These are phyloP conservation scores for Tenualosa thibaudeaui DNA, from an alignment of 2,797 vertebrate genomes.

Conservation along the genomic window DNA sequence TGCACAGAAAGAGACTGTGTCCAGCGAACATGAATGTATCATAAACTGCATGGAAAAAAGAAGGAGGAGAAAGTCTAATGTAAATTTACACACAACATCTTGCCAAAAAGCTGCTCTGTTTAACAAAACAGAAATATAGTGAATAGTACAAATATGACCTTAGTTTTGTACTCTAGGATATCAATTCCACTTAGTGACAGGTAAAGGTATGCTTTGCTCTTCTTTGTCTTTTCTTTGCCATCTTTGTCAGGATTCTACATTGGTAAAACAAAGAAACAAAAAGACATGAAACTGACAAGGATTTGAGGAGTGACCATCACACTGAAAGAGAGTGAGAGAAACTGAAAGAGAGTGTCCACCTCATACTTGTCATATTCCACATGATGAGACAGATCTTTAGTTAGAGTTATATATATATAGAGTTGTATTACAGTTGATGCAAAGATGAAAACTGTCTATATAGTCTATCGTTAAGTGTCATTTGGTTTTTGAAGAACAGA, in stretches of 20 bases:
- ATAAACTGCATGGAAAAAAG: conserved; percentile 63
- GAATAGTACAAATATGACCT: conserved; percentile 53
- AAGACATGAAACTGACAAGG: background rate
- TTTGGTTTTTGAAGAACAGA: too few species aligned
- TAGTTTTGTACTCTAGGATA: conserved; percentile 75
- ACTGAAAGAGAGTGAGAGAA: too few species aligned
- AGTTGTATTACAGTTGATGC: background rate
- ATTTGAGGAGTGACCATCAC: background rate
- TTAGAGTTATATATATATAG: too few species aligned
- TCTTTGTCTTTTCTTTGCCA: conserved; percentile 58
- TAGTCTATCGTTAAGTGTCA: too few species aligned
- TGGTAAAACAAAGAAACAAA: background rate
- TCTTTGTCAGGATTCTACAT: conserved; percentile 56
- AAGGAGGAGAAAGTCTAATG: conserved; percentile 23
- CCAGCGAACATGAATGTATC: conserved; percentile 69
- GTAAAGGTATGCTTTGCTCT: conserved; percentile 70
- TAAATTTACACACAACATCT: background rate
- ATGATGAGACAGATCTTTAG: background rate
- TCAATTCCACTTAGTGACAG: conserved; percentile 68
- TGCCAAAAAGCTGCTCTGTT: too few species aligned
- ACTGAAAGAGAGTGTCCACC: background rate
- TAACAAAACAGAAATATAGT: background rate
- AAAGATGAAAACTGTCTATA: background rate
- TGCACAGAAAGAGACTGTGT: conserved; percentile 72
- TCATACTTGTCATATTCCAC: background rate